These are phyloP conservation scores for Pelusios castaneus DNA, from an alignment of 2,113 vertebrate species.

Conservation along the genomic window DNA sequence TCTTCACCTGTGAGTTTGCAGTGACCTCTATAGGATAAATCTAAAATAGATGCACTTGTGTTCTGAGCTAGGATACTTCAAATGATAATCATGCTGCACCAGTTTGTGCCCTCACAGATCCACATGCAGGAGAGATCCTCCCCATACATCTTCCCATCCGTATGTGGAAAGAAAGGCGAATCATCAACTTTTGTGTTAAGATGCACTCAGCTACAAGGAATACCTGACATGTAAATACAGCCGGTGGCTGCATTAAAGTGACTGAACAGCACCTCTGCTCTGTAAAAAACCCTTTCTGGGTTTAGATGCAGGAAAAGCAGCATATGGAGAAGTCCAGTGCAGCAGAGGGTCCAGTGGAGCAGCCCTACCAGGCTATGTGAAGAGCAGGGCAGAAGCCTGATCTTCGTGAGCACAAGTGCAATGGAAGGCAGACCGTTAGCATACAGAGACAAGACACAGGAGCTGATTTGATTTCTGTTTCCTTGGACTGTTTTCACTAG, in stretches of 20 bases:
- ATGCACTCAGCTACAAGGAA: background rate
- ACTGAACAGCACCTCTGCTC: background rate
- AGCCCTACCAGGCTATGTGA: background rate
- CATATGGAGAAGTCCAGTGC: background rate
- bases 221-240: background rate
- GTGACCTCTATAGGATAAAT: constrained; percentile 16
- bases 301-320: background rate
- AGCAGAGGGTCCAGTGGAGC: background rate
- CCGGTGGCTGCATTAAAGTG: background rate
- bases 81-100: background rate
- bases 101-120: background rate
- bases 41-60: background rate
- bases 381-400: background rate
- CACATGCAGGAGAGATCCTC: background rate
- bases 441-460: background rate
- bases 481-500: background rate
- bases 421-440: background rate
- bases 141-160: background rate
- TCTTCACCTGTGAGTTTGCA: background rate
- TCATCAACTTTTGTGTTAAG: background rate
- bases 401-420: background rate
- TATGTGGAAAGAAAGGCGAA: background rate
- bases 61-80: background rate
- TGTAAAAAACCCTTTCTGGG: background rate
- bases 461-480: background rate